Base-by-base conservation (phyloP, 1,140 invertebrate genomes). In the Leptinotarsa texana region DNA sequence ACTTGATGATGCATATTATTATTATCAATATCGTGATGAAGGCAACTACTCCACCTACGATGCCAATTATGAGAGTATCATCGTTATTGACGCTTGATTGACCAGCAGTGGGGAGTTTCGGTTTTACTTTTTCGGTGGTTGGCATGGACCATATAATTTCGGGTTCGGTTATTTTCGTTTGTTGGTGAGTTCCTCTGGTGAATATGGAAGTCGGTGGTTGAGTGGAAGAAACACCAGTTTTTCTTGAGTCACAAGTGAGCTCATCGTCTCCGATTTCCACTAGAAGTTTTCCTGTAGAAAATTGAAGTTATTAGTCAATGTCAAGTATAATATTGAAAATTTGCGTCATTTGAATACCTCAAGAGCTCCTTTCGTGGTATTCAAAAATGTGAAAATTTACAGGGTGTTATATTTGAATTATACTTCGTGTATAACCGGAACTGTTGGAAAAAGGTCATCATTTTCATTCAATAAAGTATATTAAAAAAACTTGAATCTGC, bases 51-150 rank as follows among this genome's bases (percentile, higher is more conserved):
- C 95, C 95, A 2, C 94, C 95, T 0, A 96, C 95, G 77, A 97
- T 96, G 4, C 94, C 94, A 70, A 97, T 96, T 67, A 97, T 96
- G 0, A 97, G 84, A 3, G 95, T 96, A 79, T 97, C 95, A 80
- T 97, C 95, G 76, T 95, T 96, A 63, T 89, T 92, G 0, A 93
- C 88, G 3, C 90, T 87, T 11, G 89, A 88, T 74, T 87, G 83
- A 71, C 87, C 88, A 2, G 90, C 88, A 13, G 87, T 86, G 22
- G 87, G 89, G 72, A 84, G 86, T 18, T 87, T 87, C 3, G 83
- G 83, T 78, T 86, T 86, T 33, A 85, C 83, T 77, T 89, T 89
- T 66, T 87, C 80, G 72, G 88, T 90, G 1, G 90, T 89, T 4
- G 93, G 90, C 13, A 93, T 87, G 8, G 94, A 95, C 94, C 94